phyloP scores from a whole-genome alignment of 2,113 vertebrate genomes.

The Phrynosoma platyrhinos region DNA sequence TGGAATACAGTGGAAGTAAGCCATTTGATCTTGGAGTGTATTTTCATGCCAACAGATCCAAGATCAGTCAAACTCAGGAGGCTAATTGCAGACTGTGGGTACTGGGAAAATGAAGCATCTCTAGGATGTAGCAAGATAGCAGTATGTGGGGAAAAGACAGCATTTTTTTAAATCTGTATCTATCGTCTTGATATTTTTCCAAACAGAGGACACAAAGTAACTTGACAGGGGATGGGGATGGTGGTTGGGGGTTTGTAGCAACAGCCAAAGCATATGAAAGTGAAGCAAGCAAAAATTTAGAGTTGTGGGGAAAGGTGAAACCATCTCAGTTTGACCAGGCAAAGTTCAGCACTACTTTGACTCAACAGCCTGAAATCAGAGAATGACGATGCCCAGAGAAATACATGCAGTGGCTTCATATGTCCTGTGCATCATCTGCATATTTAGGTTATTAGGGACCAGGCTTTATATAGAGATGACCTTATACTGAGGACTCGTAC shows the following conservation, averaged over 20 bases:
- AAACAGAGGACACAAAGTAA: neutral
- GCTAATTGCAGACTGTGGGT: neutral
- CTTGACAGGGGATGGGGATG: too few species aligned
- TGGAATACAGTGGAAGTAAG: too few species aligned
- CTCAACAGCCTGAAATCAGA: slow-evolving; percentile 32
- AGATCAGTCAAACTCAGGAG: neutral
- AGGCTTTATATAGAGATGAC: slow-evolving; percentile 68
- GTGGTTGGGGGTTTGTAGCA: neutral
- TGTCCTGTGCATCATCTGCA: slow-evolving; percentile 39
- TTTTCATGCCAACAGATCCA: neutral
- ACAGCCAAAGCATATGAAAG: neutral
- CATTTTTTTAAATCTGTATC: neutral
- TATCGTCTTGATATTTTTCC: neutral
- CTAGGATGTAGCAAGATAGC: neutral
- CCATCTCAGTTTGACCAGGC: slow-evolving; percentile 21
- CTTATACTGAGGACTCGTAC: slow-evolving; percentile 54
- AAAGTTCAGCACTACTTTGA: neutral
- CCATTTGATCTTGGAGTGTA: neutral
- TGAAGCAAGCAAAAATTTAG: neutral
- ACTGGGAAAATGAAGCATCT: neutral
- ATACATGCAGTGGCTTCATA: slow-evolving; percentile 54
- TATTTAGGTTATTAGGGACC: slow-evolving; percentile 49
- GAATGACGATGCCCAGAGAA: slow-evolving; percentile 42
- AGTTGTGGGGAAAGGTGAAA: neutral
- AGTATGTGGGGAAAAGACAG: neutral